These are phyloP conservation scores for Bilobella aurantiaca DNA, from an alignment of 1,140 invertebrate genomes.

Conservation along the genomic window DNA sequence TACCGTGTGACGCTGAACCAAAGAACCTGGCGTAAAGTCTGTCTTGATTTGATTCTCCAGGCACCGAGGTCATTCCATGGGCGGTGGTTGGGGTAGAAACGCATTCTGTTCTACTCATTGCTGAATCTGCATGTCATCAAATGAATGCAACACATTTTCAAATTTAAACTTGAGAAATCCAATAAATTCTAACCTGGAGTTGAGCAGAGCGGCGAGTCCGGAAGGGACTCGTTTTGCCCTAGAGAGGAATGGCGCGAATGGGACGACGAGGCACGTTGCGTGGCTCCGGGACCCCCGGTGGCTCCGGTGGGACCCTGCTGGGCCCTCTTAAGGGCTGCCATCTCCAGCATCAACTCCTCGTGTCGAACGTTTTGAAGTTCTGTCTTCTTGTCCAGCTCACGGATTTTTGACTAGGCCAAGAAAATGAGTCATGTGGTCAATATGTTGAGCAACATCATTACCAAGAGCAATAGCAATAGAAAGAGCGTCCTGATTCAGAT, in stretches of 20 bases:
- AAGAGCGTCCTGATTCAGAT: too few species aligned
- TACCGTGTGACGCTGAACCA: neutral
- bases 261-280: conserved; percentile 33
- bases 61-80: too few species aligned
- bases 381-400: conserved; percentile 60
- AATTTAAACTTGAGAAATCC: neutral
- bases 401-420: conserved; percentile 55
- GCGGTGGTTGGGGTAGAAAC: conserved; percentile 9
- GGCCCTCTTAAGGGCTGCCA: conserved; percentile 50
- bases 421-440: too few species aligned
- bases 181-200: conserved; percentile 28
- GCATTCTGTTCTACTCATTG: conserved; percentile 13
- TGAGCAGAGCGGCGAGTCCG: conserved; percentile 34
- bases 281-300: conserved; percentile 12
- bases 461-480: too few species aligned
- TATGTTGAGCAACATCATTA: too few species aligned
- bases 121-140: conserved; percentile 12
- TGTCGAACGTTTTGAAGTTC: conserved; percentile 78
- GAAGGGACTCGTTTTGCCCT: conserved; percentile 26
- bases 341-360: conserved; percentile 58
- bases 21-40: neutral
- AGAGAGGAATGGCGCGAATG: conserved; percentile 30
- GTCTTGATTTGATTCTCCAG: neutral
- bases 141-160: neutral
- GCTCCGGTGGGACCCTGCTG: neutral